phyloP scores from a whole-genome alignment of 2,888 invertebrate genomes.

The Dryococelus australis region DNA sequence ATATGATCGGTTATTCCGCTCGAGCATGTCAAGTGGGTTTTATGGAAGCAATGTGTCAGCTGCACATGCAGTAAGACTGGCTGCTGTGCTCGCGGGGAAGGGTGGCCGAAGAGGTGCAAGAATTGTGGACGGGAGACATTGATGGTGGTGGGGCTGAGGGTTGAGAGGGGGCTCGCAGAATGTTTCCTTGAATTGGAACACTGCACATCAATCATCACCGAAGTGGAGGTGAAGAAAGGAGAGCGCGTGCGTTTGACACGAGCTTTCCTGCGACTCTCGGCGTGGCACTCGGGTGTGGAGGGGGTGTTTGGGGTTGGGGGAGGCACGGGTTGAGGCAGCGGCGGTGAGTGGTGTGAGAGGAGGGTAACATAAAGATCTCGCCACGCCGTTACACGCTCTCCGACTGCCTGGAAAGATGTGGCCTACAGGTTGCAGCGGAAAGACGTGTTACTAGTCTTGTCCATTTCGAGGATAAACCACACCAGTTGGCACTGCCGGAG shows the following conservation, averaged over 20 bases:
- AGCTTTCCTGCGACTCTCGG: neutral
- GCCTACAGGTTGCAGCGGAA: neutral
- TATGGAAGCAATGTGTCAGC: slow-evolving; percentile 5
- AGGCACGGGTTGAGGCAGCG: neutral
- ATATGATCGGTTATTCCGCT: neutral
- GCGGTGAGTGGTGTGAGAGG: neutral
- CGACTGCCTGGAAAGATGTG: neutral
- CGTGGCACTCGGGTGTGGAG: neutral
- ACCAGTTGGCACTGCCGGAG: no score
- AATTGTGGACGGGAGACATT: no score
- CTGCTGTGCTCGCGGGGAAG: neutral
- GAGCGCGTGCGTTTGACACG: neutral
- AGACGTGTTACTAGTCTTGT: no score
- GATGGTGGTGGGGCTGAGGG: no score
- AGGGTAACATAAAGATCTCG: neutral
- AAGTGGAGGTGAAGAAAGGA: neutral
- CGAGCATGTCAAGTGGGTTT: neutral
- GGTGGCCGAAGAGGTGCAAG: no score
- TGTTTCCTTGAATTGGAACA: slow-evolving; percentile 11
- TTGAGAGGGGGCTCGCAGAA: neutral
- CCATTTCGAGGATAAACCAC: no score
- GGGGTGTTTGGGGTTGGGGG: neutral
- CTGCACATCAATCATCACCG: neutral
- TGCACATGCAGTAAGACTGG: neutral
- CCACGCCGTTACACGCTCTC: neutral